Evolutionary conservation across 2,797 vertebrate genomes (phyloP), one percentile per base, ranked within the genome.

Genomic region (Cichlasoma orientale): DNA sequence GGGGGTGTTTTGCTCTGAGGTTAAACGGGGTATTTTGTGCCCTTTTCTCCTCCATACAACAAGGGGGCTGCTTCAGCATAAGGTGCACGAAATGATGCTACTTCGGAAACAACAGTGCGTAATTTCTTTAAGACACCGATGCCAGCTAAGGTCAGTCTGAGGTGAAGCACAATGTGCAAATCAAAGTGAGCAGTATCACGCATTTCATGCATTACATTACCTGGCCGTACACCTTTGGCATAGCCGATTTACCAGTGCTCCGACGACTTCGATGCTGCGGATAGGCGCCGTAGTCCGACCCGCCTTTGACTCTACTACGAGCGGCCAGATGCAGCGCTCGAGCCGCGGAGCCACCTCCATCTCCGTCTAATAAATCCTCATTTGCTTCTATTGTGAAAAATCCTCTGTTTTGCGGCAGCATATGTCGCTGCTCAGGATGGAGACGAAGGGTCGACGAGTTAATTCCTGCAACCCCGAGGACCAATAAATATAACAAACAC

Each of bases 201-300:
- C 33, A 68, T 56, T 7, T 12, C 27, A 23, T 63, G 80, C 72
- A 1, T 23, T 16, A 16, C 61, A 83, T 96, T 96, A 98, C 98
- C 97, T 96, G 96, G 72, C 97, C 97, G 87, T 98, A 98, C 95
- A 98, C 97, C 95, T 96, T 95, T 52, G 97, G 94, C 93, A 95
- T 93, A 88, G 96, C 91, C 3, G 94, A 84, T 74, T 93, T 95
- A 25, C 88, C 93, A 7, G 90, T 79, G 92, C 96, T 96, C 91
- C 97, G 92, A 72, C 93, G 95, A 74, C 78, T 91, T 82, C 96
- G 95, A 76, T 88, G 92, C 80, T 54, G 92, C 88, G 80, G 84
- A 9, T 53, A 63, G 79, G 33, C 80, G 55, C 78, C 86, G 72
- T 81, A 90, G 88, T 81, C 68, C 85, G 61, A 80, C 23, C 78